Conservation (phyloP, 1,140 invertebrate species). For the Drosophila pachea region DNA sequence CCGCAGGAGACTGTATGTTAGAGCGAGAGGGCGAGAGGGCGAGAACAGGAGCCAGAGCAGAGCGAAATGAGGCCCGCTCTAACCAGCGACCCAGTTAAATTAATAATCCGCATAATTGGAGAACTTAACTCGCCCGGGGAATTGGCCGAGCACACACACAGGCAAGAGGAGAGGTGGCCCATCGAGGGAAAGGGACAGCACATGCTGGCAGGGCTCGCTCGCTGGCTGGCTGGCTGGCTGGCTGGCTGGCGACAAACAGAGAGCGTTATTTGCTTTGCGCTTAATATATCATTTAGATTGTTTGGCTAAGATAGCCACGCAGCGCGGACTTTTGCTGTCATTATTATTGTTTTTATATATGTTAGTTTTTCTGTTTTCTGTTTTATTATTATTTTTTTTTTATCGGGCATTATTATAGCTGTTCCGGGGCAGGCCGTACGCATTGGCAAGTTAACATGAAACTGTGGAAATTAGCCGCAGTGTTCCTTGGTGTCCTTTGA, state of each 20-base stretch:
- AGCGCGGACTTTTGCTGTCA: slow-evolving; percentile 71
- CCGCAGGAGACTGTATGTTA: slow-evolving; percentile 20
- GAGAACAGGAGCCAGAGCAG: slow-evolving; percentile 9
- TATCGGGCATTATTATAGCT: slow-evolving; percentile 57
- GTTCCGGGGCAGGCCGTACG: slow-evolving; percentile 44
- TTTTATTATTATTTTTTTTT: slow-evolving; percentile 38
- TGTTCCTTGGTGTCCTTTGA: slow-evolving; percentile 7
- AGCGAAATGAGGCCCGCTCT: background rate
- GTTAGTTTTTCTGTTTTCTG: slow-evolving; percentile 4
- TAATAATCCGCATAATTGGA: slow-evolving; percentile 79
- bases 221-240: too few relatives aligned
- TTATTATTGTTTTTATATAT: slow-evolving; percentile 51
- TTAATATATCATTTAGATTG: slow-evolving; percentile 79
- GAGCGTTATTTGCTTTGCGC: slow-evolving; percentile 78
- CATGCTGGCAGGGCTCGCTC: too few relatives aligned
- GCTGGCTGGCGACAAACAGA: slow-evolving; percentile 66
- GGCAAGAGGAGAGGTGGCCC: background rate
- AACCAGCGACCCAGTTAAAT: slow-evolving; percentile 72
- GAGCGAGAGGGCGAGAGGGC: slow-evolving; percentile 20
- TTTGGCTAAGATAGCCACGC: slow-evolving; percentile 68
- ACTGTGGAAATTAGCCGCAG: slow-evolving; percentile 41
- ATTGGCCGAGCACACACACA: slow-evolving; percentile 4
- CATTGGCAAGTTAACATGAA: slow-evolving; percentile 26
- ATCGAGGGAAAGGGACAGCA: too few relatives aligned
- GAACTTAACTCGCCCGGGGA: slow-evolving; percentile 63